Conservation (phyloP, 2,888 invertebrate species). For the Siphlonurus alternatus region DNA sequence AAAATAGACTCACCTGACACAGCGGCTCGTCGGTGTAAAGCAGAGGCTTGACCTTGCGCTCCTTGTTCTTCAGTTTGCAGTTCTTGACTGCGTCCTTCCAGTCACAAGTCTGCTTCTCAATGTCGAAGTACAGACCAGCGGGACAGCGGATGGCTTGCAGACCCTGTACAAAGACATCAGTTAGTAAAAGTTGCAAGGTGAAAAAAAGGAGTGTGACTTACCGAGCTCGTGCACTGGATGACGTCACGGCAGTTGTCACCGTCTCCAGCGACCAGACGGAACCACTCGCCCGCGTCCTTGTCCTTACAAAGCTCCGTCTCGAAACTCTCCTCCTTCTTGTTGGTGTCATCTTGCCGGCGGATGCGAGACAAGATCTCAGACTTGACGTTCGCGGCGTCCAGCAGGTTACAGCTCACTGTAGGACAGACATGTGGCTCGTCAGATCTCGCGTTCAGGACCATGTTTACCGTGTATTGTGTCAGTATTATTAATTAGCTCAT, state of each 20-base stretch:
- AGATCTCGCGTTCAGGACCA: too few species aligned
- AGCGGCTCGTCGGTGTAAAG: conserved; percentile 79
- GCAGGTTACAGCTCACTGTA: neutral
- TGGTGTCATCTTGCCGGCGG: conserved; percentile 46
- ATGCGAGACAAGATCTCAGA: conserved; percentile 29
- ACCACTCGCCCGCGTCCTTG: conserved; percentile 91
- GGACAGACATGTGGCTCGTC: too few species aligned
- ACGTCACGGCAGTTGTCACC: conserved; percentile 89
- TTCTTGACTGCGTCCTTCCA: conserved; percentile 91
- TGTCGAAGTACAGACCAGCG: conserved; percentile 81
- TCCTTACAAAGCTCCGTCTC: conserved; percentile 83
- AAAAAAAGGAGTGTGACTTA: conserved; percentile 30
- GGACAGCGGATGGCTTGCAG: conserved; percentile 87
- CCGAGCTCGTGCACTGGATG: conserved; percentile 87
- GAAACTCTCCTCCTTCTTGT: conserved; percentile 73
- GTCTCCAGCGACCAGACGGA: conserved; percentile 74
- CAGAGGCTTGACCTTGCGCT: conserved; percentile 70
- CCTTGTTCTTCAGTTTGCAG: conserved; percentile 79
- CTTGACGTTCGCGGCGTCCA: conserved; percentile 2
- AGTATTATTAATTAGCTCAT: neutral
- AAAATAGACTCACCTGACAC: conserved; percentile 31
- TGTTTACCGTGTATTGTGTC: too few species aligned
- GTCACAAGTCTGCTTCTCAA: conserved; percentile 88
- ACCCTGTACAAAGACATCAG: conserved; percentile 38
- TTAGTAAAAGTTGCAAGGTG: neutral